phyloP scores from a whole-genome alignment of 2,797 vertebrate genomes.

The Babyrousa celebensis region DNA sequence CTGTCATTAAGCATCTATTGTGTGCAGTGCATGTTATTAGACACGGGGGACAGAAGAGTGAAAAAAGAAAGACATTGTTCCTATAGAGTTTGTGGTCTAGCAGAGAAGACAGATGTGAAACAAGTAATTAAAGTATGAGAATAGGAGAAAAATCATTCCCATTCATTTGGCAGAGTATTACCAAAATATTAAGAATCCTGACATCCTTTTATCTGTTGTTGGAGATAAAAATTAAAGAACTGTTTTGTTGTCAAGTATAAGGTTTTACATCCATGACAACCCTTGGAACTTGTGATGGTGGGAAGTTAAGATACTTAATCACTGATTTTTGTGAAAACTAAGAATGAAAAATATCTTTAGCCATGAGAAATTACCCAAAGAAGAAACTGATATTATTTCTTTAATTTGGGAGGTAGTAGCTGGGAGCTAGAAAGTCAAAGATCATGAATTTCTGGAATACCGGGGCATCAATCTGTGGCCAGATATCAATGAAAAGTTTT shows the following conservation, averaged over 20 bases:
- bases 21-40: not conserved
- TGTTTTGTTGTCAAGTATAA: slow-evolving; percentile 51
- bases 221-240: slow-evolving; percentile 19
- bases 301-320: slow-evolving; percentile 58
- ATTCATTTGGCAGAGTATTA: slow-evolving; percentile 57
- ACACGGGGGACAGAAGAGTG: not conserved
- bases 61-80: slow-evolving; percentile 65
- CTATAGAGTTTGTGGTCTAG: slow-evolving; percentile 14
- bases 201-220: not conserved
- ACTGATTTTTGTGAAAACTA: slow-evolving; percentile 36
- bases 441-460: slow-evolving; percentile 15
- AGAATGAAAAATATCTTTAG: not conserved
- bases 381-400: slow-evolving; percentile 43
- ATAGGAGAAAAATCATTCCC: not conserved
- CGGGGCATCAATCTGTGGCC: not conserved
- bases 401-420: slow-evolving; percentile 9
- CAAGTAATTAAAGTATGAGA: slow-evolving; percentile 46
- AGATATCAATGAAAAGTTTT: slow-evolving; percentile 55
- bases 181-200: not conserved
- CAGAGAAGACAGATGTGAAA: slow-evolving; percentile 37
- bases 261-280: not conserved
- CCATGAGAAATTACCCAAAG: slow-evolving; percentile 50
- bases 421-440: slow-evolving; percentile 39
- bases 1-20: slow-evolving; percentile 16
- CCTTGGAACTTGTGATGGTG: slow-evolving; percentile 6